A percentile compares a stretch with the other conserved stretches of the same genome.
These are phyloP conservation scores for Xanthia togata DNA, from an alignment of 2,888 invertebrate genomes.

Conservation along the genomic window DNA sequence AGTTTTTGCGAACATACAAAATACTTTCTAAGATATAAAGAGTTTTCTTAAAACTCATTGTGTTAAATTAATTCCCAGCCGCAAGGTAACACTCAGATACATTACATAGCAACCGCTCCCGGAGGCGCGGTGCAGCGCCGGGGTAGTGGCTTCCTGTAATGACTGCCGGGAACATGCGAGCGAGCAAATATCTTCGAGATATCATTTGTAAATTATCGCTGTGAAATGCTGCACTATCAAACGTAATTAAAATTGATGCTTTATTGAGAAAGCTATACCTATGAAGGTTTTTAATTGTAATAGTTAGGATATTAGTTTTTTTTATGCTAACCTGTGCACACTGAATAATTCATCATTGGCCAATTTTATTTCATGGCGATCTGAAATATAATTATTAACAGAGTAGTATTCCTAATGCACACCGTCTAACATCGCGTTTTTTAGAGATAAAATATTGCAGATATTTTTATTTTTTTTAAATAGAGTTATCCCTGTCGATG, in stretches of 20 bases:
- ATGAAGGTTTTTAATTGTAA: not conserved
- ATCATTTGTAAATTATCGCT: not conserved
- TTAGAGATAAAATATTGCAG: too few relatives aligned
- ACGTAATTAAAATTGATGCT: conserved; percentile 7
- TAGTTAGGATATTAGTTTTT: too few relatives aligned
- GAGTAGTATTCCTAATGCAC: too few relatives aligned
- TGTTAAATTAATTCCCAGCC: not conserved
- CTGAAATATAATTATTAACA: too few relatives aligned
- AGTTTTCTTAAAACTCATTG: not conserved
- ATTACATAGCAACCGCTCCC: not conserved
- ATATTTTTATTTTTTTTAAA: too few relatives aligned
- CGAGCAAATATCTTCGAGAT: conserved; percentile 15
- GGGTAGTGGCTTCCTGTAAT: not conserved
- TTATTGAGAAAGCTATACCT: not conserved
- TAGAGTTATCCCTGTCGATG: too few relatives aligned
- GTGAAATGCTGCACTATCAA: not conserved
- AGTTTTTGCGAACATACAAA: too few relatives aligned
- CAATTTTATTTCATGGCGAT: too few relatives aligned
- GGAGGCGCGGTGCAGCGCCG: too few relatives aligned
- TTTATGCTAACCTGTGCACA: not conserved
- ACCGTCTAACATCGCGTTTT: too few relatives aligned
- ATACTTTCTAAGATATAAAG: too few relatives aligned
- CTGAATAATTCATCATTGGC: not conserved
- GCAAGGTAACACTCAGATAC: not conserved
- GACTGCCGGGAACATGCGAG: conserved; percentile 6